phyloP scores from a whole-genome alignment of 1,140 invertebrate genomes.

The Helicoverpa zea region DNA sequence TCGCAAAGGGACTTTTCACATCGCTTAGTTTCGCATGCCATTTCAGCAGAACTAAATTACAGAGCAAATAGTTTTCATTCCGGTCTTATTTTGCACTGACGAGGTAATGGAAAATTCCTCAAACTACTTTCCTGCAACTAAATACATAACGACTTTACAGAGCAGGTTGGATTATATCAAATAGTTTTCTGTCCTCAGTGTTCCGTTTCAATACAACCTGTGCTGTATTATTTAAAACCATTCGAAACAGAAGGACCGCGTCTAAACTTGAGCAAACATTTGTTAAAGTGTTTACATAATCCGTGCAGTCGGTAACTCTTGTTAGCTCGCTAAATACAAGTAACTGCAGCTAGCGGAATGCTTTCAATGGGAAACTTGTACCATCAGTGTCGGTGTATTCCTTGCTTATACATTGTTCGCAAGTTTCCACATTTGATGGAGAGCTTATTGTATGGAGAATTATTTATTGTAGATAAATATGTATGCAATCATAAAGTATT shows the following conservation, averaged over 20 bases:
- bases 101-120: no score
- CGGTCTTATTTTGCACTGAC: no score
- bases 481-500: no score
- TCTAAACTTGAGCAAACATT: conserved; percentile 9
- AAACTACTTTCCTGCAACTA: no score
- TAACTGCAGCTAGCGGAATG: conserved; percentile 2
- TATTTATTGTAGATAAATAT: background rate
- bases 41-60: no score
- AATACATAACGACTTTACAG: no score
- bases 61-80: no score
- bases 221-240: conserved; percentile 8
- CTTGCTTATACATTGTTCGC: background rate
- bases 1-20: no score
- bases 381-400: conserved; percentile 2
- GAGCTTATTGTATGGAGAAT: background rate
- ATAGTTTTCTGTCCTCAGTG: no score
- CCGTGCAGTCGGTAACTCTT: conserved; percentile 27
- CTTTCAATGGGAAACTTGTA: conserved; percentile 5
- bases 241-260: conserved; percentile 1
- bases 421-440: background rate
- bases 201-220: background rate
- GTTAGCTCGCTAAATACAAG: conserved; percentile 23
- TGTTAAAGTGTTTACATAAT: conserved; percentile 21
- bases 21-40: no score
- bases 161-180: no score